Conservation (phyloP, 2,797 vertebrate species). For the Podarcis lilfordi region DNA sequence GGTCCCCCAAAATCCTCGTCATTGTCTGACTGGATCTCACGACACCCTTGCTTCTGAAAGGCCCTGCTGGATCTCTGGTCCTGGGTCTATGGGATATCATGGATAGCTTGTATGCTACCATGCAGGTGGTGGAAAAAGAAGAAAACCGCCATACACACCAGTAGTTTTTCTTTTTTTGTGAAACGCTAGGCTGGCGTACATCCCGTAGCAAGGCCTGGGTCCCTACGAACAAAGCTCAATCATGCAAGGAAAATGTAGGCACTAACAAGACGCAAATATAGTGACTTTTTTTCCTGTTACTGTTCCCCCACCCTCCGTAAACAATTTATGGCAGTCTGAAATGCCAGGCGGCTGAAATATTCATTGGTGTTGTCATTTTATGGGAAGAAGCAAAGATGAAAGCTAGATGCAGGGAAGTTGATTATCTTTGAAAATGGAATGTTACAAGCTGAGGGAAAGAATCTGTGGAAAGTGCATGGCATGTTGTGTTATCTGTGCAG, state of each 20-base stretch:
- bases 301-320: neutral
- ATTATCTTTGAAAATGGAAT: slow-evolving; percentile 18
- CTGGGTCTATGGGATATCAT: neutral
- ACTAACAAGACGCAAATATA: slow-evolving; percentile 8
- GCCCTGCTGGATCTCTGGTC: neutral
- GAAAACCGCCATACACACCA: neutral
- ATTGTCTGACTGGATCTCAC: no score
- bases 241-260: neutral
- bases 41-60: no score
- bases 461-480: neutral
- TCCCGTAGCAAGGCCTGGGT: neutral
- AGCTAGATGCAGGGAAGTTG: neutral
- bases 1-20: no score
- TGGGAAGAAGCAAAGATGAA: neutral
- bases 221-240: neutral
- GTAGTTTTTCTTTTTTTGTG: neutral
- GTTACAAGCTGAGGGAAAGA: neutral
- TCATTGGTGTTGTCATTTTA: neutral
- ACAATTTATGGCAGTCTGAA: slow-evolving; percentile 19
- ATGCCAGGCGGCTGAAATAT: slow-evolving; percentile 12
- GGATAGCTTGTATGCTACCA: neutral
- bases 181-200: neutral
- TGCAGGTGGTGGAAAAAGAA: neutral
- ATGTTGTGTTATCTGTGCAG: neutral
- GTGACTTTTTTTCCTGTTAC: neutral